Evolutionary conservation across 2,888 invertebrate genomes (phyloP).

Genomic region (Xylota sylvarum): DNA sequence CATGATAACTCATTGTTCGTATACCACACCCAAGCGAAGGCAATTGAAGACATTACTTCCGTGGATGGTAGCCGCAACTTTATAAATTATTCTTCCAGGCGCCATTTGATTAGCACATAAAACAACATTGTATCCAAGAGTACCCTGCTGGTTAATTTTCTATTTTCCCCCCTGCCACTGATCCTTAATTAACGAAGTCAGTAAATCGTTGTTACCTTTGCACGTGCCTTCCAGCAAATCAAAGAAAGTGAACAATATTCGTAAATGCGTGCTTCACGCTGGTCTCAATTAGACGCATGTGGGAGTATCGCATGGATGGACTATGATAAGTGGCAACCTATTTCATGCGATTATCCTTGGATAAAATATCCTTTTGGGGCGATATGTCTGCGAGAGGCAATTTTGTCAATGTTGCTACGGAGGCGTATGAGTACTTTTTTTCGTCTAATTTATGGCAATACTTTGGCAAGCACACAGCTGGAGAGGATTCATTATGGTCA

Average conservation of each 20-base stretch:
- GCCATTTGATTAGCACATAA: background rate
- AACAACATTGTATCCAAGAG: background rate
- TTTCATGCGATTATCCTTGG: slow-evolving; percentile 3
- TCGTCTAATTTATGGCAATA: slow-evolving; percentile 24
- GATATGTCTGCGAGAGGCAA: background rate
- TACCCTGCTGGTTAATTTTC: background rate
- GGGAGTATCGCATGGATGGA: slow-evolving; percentile 1
- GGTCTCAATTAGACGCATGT: slow-evolving; percentile 35
- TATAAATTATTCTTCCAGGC: background rate
- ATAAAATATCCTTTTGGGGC: background rate
- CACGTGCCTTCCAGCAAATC: slow-evolving; percentile 9
- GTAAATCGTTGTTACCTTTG: slow-evolving; percentile 18
- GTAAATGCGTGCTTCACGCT: slow-evolving; percentile 14
- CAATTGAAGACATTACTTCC: too few species aligned
- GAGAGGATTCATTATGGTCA: slow-evolving; percentile 13
- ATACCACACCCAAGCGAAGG: background rate
- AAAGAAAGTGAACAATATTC: slow-evolving; percentile 8
- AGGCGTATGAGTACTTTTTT: slow-evolving; percentile 22
- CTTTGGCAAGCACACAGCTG: slow-evolving; percentile 12
- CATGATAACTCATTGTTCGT: background rate
- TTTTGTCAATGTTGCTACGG: slow-evolving; percentile 13
- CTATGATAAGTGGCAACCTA: slow-evolving; percentile 5
- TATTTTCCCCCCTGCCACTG: background rate
- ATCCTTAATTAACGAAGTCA: slow-evolving; percentile 8
- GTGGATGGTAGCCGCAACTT: background rate